Evolutionary conservation across 2,113 vertebrate genomes (phyloP), one percentile per base, ranked within the genome.

Genomic region (Megalops atlanticus): DNA sequence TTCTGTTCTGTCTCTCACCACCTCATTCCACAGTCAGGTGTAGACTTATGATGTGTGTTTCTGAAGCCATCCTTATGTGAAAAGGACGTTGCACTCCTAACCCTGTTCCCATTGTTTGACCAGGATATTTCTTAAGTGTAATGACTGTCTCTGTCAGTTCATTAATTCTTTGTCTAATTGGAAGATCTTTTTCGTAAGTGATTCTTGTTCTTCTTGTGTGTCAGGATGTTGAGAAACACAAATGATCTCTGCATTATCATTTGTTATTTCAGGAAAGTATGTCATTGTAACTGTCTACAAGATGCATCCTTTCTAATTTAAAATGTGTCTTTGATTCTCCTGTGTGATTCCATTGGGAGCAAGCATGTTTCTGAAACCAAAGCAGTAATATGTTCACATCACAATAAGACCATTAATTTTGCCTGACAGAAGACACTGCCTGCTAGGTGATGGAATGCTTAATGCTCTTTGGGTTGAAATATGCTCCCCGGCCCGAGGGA

Each of bases 131-230:
- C 2, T 45, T 24, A 12, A 33, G 10, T 79, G 27, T 45, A 39
- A 75, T 76, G 27, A 39, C 80, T 52, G n/a, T 40, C 73, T 14
- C 27, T 39, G 27, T n/a, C 35, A 84, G 40, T 81, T 84, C 78
- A 82, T 84, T 79, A 79, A 84, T 72, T 78, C 43, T 54, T 71
- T 82, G 71, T 80, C 58, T 75, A 71, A 75, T 84, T 81, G 76
- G 36, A 49, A 31, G 52, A 40, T 77, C 77, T 81, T 80, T 73
- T 82, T 77, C 81, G 41, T 36, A 43, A 85, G 24, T 72, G 70
- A 45, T 49, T 64, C 33, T 52, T 47, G 21, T 35, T 49, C 77
- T 80, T 75, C 18, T 80, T n/a, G n/a, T 80, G 40, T n/a, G 45
- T 40, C 54, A 40, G 0, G 1, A 5, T 39, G 39, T 68, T 40